Base-by-base conservation (phyloP, 2,797 vertebrate species). In the Coregonus suidteri region DNA sequence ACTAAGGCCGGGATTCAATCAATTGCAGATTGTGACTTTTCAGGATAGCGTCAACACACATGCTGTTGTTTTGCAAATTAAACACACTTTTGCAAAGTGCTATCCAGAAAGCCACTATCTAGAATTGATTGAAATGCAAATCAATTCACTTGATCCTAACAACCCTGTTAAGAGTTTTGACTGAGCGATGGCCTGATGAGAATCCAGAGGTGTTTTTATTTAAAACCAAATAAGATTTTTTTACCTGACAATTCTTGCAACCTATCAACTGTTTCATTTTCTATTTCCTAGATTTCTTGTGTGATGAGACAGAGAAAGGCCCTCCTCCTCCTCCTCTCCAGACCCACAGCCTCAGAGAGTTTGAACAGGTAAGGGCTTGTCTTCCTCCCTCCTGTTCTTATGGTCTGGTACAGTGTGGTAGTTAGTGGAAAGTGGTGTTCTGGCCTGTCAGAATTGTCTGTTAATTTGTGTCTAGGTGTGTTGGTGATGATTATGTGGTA, bases 341-440 rank as follows among this genome's bases (percentile, higher is more conserved):
- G 85, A 95, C 94, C 1, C 96, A 96, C 87, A 96, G 96, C 79
- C 89, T 98, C 78, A 80, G 96, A 81, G 96, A 96, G 87, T 96
- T 97, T 4, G 96, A 98, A 81, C 95, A 96, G 96, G 97, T 98
- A 92, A 87, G 94, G 77, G 20, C 76, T 6, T 13, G 65, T 37
- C 81, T 1, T 47, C 59, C 4, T 69, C 9, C 25, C 52, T 66
- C 56, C 16, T 16, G 15, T 64, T 3, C 25, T 69, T 13, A 31
- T 56, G 68, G 35, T 6, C 54, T 79, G 18, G 34, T 54, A 4
- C 20, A 34, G 15, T n/a, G 52, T 35, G 37, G 47, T 56, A 53
- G 65, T 47, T 5, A 47, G 34, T 47, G 69, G n/a, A 64, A 20
- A 0, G 75, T 71, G 71, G 30, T 51, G 83, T 78, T 73, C 71